Conservation (phyloP, 2,888 invertebrate species). For the Orthonevra nobilis region DNA sequence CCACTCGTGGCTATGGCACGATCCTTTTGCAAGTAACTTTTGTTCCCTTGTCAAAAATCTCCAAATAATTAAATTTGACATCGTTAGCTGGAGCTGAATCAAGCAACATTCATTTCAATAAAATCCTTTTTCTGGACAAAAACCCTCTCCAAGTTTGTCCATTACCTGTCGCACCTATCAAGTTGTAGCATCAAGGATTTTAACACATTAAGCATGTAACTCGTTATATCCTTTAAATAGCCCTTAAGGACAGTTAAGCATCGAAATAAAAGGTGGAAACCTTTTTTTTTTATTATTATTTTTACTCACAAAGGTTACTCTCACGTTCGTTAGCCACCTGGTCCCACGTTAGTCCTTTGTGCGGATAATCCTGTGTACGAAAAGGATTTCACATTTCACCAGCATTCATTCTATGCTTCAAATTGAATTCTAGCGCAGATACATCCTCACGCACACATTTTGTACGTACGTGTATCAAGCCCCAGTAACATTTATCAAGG, state of each 20-base stretch:
- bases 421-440: constrained; percentile 21
- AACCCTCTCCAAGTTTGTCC: too few relatives aligned
- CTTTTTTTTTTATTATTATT: constrained; percentile 19
- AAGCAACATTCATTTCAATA: background rate
- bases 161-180: background rate
- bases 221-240: constrained; percentile 38
- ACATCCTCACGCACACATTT: background rate
- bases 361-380: constrained; percentile 16
- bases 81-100: background rate
- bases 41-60: background rate
- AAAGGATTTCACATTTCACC: constrained; percentile 17
- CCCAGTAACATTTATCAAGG: constrained; percentile 33
- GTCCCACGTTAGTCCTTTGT: too few relatives aligned
- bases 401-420: constrained; percentile 14
- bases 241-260: constrained; percentile 47
- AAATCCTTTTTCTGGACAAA: too few relatives aligned
- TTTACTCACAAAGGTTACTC: constrained; percentile 8
- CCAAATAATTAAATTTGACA: constrained; percentile 22
- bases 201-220: constrained; percentile 31
- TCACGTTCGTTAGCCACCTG: constrained; percentile 17
- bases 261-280: constrained; percentile 35
- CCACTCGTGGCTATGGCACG: too few relatives aligned
- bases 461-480: background rate
- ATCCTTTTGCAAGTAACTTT: too few relatives aligned
- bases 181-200: constrained; percentile 11